A percentile compares a stretch with the other conserved stretches of the same genome.
phyloP scores from a whole-genome alignment of 2,113 vertebrate genomes.

The Gasterosteus aculeatus region DNA sequence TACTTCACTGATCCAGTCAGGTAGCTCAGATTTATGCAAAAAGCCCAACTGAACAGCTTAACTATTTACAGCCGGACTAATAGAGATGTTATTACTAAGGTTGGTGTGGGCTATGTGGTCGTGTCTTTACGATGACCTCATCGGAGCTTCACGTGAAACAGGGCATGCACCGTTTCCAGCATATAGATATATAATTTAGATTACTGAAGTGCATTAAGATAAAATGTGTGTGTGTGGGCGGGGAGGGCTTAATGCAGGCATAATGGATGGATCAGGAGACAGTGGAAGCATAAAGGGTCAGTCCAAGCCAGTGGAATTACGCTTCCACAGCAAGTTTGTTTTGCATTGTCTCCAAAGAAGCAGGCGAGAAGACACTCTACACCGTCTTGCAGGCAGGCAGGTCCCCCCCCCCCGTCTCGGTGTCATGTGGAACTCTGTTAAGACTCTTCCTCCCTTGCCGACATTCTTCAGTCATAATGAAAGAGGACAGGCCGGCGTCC shows the following conservation, averaged over 20 bases:
- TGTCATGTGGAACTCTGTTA: background rate
- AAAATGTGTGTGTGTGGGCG: background rate
- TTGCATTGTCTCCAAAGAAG: conserved; percentile 10
- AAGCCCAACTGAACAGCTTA: background rate
- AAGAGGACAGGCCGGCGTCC: background rate
- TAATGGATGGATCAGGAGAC: background rate
- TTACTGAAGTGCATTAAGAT: background rate
- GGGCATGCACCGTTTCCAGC: too few relatives aligned
- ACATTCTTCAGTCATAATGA: conserved; percentile 13
- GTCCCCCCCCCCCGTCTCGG: fast-evolving
- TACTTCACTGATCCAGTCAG: background rate
- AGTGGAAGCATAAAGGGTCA: background rate
- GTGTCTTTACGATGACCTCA: background rate
- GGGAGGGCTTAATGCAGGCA: background rate
- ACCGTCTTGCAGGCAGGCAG: background rate
- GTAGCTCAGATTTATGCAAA: background rate
- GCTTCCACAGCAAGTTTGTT: conserved; percentile 7
- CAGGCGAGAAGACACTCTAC: background rate
- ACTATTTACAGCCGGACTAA: too few relatives aligned
- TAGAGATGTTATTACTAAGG: background rate
- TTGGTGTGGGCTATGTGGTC: background rate
- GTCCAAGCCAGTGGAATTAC: background rate
- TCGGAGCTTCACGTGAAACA: background rate
- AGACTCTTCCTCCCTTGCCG: background rate
- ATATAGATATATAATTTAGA: background rate